Evolutionary conservation across 2,888 invertebrate genomes (phyloP), one percentile per base, ranked within the genome.

Genomic region (Lithophane semibrunnea): DNA sequence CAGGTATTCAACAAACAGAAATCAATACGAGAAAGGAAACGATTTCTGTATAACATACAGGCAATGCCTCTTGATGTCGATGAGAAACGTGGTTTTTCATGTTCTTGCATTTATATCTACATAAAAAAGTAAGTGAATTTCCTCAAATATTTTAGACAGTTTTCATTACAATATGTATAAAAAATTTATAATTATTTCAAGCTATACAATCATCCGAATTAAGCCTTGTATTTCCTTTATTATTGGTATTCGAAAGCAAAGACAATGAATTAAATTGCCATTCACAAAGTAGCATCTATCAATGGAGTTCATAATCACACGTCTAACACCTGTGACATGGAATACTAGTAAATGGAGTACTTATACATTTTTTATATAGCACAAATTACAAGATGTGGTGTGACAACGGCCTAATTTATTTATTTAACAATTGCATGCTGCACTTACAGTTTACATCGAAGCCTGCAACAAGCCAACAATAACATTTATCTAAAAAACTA

Each of bases 271-370:
- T 44, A 56, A 52, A 56, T 54, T 69, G 24, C 4, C 60, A 72
- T 84, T 54, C 60, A 70, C 63, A 61, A 84, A 80, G 24, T 80
- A 70, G 29, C 56, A 64, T 65, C 42, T 80, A 73, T 70, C 49
- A 80, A 75, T 84, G 67, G 49, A 44, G 54, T 64, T 80, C 71
- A 75, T 80, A 72, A 80, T 75, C 80, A 80, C 75, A 80, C 42
- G 29, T 58, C 21, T 21, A n/a, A 54, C 4, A 21, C 13, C 5
- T 10, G 7, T 67, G 61, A 10, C 70, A 74, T 29, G 1, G 74
- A 79, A 21, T 73, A 63, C 1, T 3, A 79, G 24, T 0, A 0
- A 66, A 63, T 70, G 66, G 65, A 81, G 13, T 29, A 44, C 44
- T 44, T 52, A 7, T 37, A 37, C 10, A 13, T 37, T 52, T 42